Percentiles rank a stretch among this genome's conserved stretches.
These are phyloP conservation scores for Diglossa cyanea DNA, from an alignment of 2,797 vertebrate species.

Conservation along the genomic window DNA sequence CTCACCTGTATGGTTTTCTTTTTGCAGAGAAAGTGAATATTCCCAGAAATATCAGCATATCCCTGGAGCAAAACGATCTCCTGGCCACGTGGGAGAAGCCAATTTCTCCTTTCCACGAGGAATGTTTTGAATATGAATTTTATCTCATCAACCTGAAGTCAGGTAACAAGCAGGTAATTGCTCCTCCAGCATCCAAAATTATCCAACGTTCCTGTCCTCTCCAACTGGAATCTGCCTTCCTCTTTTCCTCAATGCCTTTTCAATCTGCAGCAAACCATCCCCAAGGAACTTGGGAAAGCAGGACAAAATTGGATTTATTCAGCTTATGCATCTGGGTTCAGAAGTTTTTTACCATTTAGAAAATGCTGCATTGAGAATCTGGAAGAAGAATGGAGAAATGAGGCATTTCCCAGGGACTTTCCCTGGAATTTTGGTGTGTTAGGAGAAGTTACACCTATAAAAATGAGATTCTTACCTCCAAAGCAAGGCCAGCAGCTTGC, in stretches of 20 bases:
- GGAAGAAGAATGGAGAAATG: neutral
- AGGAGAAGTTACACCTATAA: neutral
- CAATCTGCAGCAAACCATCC: neutral
- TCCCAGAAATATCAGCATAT: slow-evolving; percentile 61
- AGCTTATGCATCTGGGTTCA: neutral
- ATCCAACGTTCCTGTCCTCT: neutral
- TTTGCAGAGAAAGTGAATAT: slow-evolving; percentile 68
- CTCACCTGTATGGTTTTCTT: neutral
- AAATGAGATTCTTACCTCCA: neutral
- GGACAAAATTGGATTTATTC: neutral
- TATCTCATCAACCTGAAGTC: slow-evolving; percentile 49
- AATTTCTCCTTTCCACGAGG: slow-evolving; percentile 43
- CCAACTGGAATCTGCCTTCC: neutral
- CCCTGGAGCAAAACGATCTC: slow-evolving; percentile 33
- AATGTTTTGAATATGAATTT: slow-evolving; percentile 72
- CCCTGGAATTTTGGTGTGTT: neutral
- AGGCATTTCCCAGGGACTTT: neutral
- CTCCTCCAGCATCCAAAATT: neutral
- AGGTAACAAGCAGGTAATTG: slow-evolving; percentile 64
- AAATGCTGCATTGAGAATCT: neutral
- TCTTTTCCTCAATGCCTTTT: neutral
- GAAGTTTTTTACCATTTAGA: neutral
- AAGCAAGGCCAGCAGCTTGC: neutral
- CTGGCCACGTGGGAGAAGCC: slow-evolving; percentile 67
- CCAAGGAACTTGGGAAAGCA: neutral